Conservation (phyloP, 2,797 vertebrate genomes). For the Sebastes itinus region DNA sequence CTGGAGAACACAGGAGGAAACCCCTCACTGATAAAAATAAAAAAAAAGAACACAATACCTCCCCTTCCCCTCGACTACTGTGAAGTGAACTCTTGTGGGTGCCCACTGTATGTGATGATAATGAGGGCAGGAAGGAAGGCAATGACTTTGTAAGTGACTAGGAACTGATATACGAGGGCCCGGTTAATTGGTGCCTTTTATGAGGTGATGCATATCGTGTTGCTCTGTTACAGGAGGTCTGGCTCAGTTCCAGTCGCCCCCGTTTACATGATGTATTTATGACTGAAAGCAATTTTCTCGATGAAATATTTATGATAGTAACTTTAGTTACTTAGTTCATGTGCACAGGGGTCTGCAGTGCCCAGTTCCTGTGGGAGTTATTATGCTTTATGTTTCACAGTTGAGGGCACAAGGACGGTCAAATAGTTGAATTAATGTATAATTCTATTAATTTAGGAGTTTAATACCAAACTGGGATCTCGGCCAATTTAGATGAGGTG, state of each 20-base stretch:
- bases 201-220: conserved; percentile 66
- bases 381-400: conserved; percentile 4
- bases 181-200: conserved; percentile 73
- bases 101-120: conserved; percentile 57
- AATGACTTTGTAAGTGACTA: conserved; percentile 71
- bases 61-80: conserved; percentile 39
- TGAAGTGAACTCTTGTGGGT: conserved; percentile 56
- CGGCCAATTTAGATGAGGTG: not conserved
- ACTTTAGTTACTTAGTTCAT: conserved; percentile 53
- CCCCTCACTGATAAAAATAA: conserved; percentile 44
- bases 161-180: conserved; percentile 69
- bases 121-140: conserved; percentile 69
- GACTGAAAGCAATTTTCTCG: conserved; percentile 70
- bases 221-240: conserved; percentile 54
- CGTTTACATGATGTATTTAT: conserved; percentile 70
- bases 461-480: not conserved
- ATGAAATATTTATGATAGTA: conserved; percentile 76
- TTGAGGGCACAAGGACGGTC: not conserved
- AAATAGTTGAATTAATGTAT: conserved; percentile 17
- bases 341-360: conserved; percentile 8
- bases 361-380: conserved; percentile 8
- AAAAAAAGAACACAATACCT: conserved; percentile 50
- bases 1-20: conserved; percentile 67
- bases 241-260: conserved; percentile 50
- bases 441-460: not conserved